These are phyloP conservation scores for Dufourea novaeangliae DNA, from an alignment of 1,140 invertebrate genomes.

Conservation along the genomic window DNA sequence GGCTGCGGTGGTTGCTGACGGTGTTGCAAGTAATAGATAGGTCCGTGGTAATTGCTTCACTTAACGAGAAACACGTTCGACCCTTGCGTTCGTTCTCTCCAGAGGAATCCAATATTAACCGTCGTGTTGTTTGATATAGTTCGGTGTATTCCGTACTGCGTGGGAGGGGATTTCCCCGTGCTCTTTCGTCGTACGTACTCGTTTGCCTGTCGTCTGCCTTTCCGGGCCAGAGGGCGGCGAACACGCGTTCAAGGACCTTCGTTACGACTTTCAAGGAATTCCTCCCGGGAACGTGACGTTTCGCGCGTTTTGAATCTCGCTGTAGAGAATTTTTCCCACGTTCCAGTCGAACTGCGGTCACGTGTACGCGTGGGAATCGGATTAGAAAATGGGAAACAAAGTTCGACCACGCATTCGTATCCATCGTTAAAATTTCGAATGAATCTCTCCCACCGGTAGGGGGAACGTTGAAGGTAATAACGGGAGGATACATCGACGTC, in stretches of 20 bases:
- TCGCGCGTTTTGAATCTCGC: constrained; percentile 12
- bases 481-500: background rate
- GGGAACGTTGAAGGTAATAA: background rate
- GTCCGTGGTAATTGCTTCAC: constrained; percentile 78
- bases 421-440: too few species aligned
- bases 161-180: constrained; percentile 58
- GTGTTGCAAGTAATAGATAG: constrained; percentile 76
- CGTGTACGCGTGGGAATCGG: too few species aligned
- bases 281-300: constrained; percentile 29
- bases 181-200: constrained; percentile 43
- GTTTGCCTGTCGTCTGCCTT: constrained; percentile 45
- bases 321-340: constrained; percentile 38
- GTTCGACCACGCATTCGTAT: background rate
- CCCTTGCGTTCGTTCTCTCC: constrained; percentile 56
- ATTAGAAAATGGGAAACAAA: background rate
- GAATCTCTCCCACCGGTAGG: too few species aligned
- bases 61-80: constrained; percentile 80
- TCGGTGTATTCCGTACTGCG: constrained; percentile 53
- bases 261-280: constrained; percentile 57
- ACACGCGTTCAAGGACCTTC: constrained; percentile 48
- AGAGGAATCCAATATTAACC: constrained; percentile 70
- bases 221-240: constrained; percentile 2
- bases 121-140: constrained; percentile 70
- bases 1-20: constrained; percentile 75
- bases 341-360: background rate